Percentiles rank a stretch among this genome's conserved stretches.
These are phyloP conservation scores for Zapus hudsonius DNA, from an alignment of 2,113 vertebrate genomes.

Conservation along the genomic window DNA sequence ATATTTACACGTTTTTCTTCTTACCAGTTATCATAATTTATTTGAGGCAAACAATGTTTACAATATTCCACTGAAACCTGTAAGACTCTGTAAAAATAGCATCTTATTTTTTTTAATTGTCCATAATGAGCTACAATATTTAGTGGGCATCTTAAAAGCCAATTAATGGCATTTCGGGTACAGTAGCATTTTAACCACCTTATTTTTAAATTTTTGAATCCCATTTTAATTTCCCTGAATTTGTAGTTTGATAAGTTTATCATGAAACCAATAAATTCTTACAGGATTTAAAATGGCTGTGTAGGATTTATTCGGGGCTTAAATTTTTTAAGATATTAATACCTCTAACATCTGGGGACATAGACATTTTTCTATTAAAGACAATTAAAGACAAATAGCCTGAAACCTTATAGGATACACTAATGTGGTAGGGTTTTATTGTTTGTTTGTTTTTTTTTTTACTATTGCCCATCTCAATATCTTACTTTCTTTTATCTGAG, in stretches of 20 bases:
- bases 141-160: background rate
- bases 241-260: background rate
- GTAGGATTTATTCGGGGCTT: background rate
- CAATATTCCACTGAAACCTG: background rate
- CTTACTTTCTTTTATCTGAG: background rate
- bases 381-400: background rate
- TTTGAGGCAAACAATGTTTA: background rate
- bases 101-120: too few species aligned
- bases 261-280: conserved; percentile 29
- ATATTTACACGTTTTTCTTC: conserved; percentile 29
- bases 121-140: too few species aligned
- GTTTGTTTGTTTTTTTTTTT: background rate
- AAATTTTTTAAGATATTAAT: background rate
- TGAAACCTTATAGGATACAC: background rate
- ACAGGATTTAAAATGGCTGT: background rate
- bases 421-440: too few species aligned
- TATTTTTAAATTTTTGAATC: background rate
- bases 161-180: background rate
- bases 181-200: background rate
- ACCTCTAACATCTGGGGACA: background rate
- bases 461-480: background rate
- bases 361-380: background rate
- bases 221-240: background rate
- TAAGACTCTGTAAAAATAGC: background rate
- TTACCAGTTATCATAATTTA: conserved; percentile 28